These are phyloP conservation scores for Drosophila ezoana DNA, from an alignment of 2,888 invertebrate species.

Conservation along the genomic window DNA sequence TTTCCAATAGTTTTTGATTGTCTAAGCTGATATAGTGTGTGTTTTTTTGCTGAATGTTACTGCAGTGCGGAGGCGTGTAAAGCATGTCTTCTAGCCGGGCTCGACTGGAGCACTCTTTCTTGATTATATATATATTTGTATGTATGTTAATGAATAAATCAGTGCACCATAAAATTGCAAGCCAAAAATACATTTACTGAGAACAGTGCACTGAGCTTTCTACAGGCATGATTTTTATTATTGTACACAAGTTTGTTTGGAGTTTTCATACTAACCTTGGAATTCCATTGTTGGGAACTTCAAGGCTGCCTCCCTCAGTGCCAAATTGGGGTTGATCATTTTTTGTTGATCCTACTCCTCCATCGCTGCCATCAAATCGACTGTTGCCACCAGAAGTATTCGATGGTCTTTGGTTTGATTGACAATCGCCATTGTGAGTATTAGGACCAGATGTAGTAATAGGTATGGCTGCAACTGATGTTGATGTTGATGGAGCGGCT, in stretches of 20 bases:
- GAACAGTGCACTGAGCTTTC: background rate
- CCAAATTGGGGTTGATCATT: slow-evolving; percentile 47
- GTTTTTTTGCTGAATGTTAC: too few species aligned
- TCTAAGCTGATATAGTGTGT: too few species aligned
- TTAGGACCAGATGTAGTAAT: slow-evolving; percentile 44
- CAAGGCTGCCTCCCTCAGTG: slow-evolving; percentile 82
- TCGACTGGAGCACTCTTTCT: background rate
- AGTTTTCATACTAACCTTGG: slow-evolving; percentile 75
- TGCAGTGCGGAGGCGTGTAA: too few species aligned
- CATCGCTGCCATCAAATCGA: slow-evolving; percentile 73
- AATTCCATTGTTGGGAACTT: slow-evolving; percentile 82
- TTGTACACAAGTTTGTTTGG: background rate
- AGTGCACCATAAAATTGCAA: background rate
- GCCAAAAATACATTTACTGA: background rate
- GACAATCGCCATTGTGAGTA: slow-evolving; percentile 85
- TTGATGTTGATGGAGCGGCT: background rate
- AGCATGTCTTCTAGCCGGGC: too few species aligned
- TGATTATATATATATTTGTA: background rate
- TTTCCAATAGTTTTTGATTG: too few species aligned
- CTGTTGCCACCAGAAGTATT: slow-evolving; percentile 36
- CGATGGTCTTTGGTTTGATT: slow-evolving; percentile 60
- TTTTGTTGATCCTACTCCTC: slow-evolving; percentile 57
- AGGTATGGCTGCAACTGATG: slow-evolving; percentile 13
- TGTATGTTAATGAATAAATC: background rate
- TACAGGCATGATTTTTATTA: background rate